Evolutionary conservation across 2,797 vertebrate species (phyloP).

Genomic region (Pantherophis vulpinus): DNA sequence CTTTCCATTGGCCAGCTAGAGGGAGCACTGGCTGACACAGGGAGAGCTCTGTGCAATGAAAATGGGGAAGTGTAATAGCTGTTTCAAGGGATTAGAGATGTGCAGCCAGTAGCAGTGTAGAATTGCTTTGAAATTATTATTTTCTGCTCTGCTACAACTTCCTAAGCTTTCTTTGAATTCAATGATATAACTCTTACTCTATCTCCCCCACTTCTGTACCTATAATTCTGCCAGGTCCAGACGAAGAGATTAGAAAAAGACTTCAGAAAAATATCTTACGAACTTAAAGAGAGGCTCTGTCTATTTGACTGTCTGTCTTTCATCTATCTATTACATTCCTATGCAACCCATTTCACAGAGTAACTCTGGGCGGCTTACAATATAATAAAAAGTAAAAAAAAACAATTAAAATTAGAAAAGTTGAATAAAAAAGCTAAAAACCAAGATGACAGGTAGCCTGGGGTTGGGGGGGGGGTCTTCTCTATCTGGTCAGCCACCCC

Average conservation of each 20-base stretch:
- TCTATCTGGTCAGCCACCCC: neutral
- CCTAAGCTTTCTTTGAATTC: neutral
- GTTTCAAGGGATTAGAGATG: neutral
- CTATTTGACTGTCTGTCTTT: neutral
- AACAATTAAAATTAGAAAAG: neutral
- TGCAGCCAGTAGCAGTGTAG: neutral
- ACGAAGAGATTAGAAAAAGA: neutral
- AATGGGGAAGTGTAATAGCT: neutral
- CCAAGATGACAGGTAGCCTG: neutral
- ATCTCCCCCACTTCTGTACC: too few species aligned
- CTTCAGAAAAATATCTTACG: neutral
- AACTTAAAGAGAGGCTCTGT: neutral
- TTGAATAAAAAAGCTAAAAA: neutral
- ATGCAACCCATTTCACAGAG: neutral
- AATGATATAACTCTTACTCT: neutral
- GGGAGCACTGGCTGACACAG: neutral
- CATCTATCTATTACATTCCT: neutral
- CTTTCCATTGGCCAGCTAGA: neutral
- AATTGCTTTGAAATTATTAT: neutral
- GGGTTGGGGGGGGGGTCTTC: neutral
- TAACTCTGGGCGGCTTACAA: neutral
- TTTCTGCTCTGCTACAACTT: neutral
- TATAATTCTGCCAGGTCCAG: neutral
- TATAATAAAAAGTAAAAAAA: neutral
- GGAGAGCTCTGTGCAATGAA: neutral